These are phyloP conservation scores for Choloepus didactylus DNA, from an alignment of 2,797 vertebrate species.

Conservation along the genomic window DNA sequence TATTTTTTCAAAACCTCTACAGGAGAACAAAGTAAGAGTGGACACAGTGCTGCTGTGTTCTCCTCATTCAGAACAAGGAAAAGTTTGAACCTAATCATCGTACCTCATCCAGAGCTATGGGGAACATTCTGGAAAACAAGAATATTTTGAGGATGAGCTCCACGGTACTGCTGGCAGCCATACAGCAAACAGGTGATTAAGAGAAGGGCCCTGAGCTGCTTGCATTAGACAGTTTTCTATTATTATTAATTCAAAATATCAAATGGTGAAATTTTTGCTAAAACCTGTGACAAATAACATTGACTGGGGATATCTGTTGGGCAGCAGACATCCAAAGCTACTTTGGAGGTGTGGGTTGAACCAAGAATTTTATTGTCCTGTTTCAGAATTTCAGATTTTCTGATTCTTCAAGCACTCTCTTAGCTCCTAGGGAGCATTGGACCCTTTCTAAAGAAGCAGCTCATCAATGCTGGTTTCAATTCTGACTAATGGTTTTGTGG, in stretches of 20 bases:
- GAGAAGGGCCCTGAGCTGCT: background rate
- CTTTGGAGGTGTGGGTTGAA: background rate
- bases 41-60: background rate
- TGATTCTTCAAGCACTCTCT: background rate
- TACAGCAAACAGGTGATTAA: background rate
- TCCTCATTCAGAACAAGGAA: background rate
- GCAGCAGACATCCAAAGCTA: background rate
- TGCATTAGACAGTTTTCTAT: conserved; percentile 2
- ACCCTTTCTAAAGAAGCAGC: background rate
- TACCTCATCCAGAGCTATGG: background rate
- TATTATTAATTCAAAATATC: conserved; percentile 56
- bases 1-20: background rate
- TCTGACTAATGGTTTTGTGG: background rate
- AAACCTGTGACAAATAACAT: background rate
- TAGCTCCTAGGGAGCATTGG: background rate
- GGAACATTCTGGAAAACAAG: background rate
- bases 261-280: background rate
- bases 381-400: background rate
- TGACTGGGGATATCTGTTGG: background rate
- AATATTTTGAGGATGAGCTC: background rate
- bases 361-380: background rate
- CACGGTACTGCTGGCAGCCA: background rate
- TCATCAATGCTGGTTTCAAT: background rate
- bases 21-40: conserved; percentile 15
- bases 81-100: background rate